Evolutionary conservation across 1,140 invertebrate species (phyloP), one percentile per base, ranked within the genome.

Genomic region (Ericerus pela): DNA sequence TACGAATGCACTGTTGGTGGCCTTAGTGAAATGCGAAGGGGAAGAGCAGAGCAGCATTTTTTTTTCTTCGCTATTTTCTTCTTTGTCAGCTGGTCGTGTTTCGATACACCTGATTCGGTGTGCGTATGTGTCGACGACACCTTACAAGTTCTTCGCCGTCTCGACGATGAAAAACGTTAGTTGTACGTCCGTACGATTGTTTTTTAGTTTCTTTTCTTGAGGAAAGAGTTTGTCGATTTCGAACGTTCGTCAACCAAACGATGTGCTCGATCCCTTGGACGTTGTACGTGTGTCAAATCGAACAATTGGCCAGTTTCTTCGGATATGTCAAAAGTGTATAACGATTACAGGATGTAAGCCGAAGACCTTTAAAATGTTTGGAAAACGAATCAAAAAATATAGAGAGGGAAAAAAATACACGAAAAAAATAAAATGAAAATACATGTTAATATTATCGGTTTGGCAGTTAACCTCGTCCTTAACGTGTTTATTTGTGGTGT

Each of bases 31-130:
- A n/a, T n/a, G n/a, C n/a, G n/a, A n/a, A n/a, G n/a, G n/a, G n/a
- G n/a, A n/a, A n/a, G n/a, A n/a, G n/a, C n/a, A n/a, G n/a, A n/a
- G n/a, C n/a, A n/a, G n/a, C n/a, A n/a, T n/a, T n/a, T n/a, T n/a
- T n/a, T n/a, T n/a, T n/a, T n/a, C n/a, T n/a, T n/a, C n/a, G n/a
- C n/a, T n/a, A n/a, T n/a, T n/a, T n/a, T n/a, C n/a, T n/a, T n/a
- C n/a, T n/a, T n/a, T n/a, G n/a, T 53, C 53, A 16, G n/a, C 55
- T 29, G 20, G 37, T 52, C 16, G 12, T 55, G 12, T 28, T 55
- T 12, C 28, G 47, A 38, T 55, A 12, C 54, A 33, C 26, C 10
- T 37, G 36, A 14, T 3, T 56, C 38, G 37, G 4, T 36, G n/a
- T 62, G n/a, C 30, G 37, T 5, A 8, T 41, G 37, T 41, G 37